Evolutionary conservation across 1,140 invertebrate genomes (phyloP).

Genomic region (Brachionus manjavacas): DNA sequence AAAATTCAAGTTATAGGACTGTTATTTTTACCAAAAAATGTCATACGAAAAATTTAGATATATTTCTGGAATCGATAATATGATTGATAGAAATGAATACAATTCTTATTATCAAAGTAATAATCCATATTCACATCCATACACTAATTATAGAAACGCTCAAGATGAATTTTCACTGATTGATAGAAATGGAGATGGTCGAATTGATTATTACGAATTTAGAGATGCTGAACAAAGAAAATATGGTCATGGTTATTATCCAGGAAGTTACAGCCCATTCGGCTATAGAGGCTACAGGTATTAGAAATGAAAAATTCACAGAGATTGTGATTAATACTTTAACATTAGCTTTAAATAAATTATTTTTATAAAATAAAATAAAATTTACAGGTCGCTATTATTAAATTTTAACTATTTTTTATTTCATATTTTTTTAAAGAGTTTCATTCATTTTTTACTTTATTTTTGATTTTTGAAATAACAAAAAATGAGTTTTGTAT

Average conservation of each 20-base stretch:
- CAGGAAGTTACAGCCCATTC: background rate
- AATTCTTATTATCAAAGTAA: background rate
- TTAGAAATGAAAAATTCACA: background rate
- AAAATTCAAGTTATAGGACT: too few species aligned
- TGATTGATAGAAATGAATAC: conserved; percentile 19
- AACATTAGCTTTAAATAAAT: too few species aligned
- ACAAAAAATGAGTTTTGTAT: too few species aligned
- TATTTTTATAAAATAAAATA: too few species aligned
- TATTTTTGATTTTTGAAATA: too few species aligned
- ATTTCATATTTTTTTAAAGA: too few species aligned
- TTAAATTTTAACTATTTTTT: too few species aligned
- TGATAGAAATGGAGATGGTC: background rate
- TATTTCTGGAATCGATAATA: background rate
- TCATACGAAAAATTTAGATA: background rate
- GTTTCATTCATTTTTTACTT: too few species aligned
- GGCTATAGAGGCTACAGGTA: background rate
- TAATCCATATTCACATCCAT: background rate
- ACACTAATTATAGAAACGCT: background rate
- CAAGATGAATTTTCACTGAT: background rate
- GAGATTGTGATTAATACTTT: too few species aligned
- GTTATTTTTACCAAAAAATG: background rate
- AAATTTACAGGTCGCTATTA: too few species aligned
- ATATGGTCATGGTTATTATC: background rate
- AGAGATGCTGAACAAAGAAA: background rate
- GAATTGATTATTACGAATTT: background rate